A percentile compares a stretch with the other conserved stretches of the same genome.
These are phyloP conservation scores for Phalacrocorax pelagicus DNA, from an alignment of 2,113 vertebrate species.

Conservation along the genomic window DNA sequence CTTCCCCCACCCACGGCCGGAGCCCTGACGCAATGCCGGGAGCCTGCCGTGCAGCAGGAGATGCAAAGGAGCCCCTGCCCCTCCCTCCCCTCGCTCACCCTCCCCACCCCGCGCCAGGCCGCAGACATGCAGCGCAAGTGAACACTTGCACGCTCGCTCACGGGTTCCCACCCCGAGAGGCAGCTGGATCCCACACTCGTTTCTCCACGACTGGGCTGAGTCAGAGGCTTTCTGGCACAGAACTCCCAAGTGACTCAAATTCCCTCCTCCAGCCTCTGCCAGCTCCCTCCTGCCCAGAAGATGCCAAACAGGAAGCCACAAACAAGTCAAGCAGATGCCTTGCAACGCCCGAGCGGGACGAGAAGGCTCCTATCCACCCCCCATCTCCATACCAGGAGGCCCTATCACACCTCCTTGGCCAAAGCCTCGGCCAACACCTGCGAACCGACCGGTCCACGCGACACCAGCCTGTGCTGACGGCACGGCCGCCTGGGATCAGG, in stretches of 20 bases:
- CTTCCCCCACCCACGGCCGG: neutral
- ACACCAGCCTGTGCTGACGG: neutral
- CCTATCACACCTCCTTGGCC: neutral
- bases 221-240: constrained; percentile 41
- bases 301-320: constrained; percentile 59
- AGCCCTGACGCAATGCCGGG: neutral
- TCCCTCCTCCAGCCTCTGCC: constrained; percentile 42
- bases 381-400: constrained; percentile 22
- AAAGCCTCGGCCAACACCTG: neutral
- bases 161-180: constrained; percentile 13
- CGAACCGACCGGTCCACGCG: neutral
- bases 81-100: neutral
- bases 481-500: neutral
- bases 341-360: neutral
- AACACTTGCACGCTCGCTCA: constrained; percentile 16
- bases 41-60: neutral
- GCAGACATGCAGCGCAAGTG: constrained; percentile 38
- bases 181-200: constrained; percentile 39
- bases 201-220: constrained; percentile 17
- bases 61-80: neutral
- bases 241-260: constrained; percentile 31
- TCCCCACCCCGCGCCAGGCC: neutral
- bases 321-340: constrained; percentile 45
- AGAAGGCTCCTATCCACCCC: constrained; percentile 5
- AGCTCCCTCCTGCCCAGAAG: constrained; percentile 51